Evolutionary conservation across 1,140 invertebrate species (phyloP).

Genomic region (Metopolophium dirhodum): DNA sequence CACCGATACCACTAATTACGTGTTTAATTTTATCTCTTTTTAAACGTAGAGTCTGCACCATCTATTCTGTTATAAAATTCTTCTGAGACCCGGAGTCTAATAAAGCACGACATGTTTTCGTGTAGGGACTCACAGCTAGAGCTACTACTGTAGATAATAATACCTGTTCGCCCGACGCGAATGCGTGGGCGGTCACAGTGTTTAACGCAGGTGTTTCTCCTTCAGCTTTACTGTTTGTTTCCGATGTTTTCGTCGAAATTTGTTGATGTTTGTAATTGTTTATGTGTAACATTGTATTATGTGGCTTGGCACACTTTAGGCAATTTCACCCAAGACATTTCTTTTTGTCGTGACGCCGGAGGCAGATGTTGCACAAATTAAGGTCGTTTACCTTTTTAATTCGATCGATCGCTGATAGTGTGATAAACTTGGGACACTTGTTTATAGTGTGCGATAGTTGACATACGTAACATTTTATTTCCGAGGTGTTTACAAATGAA

Average conservation of each 20-base stretch:
- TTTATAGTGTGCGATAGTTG: too few relatives aligned
- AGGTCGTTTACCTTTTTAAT: too few relatives aligned
- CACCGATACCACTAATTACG: not conserved
- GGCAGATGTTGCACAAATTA: too few relatives aligned
- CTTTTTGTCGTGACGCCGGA: too few relatives aligned
- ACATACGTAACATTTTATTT: too few relatives aligned
- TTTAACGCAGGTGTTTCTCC: not conserved
- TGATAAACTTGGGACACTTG: too few relatives aligned
- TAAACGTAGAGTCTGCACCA: not conserved
- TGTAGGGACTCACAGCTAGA: not conserved
- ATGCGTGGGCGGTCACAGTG: not conserved
- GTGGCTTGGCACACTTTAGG: too few relatives aligned
- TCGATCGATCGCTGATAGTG: too few relatives aligned
- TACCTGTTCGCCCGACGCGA: not conserved
- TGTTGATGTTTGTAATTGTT: constrained; percentile 4
- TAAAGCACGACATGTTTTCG: not conserved
- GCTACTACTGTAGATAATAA: constrained; percentile 10
- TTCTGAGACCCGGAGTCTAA: not conserved
- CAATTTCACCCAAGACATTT: too few relatives aligned
- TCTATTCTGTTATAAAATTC: constrained; percentile 18
- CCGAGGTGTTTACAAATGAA: too few relatives aligned
- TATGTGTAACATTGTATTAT: not conserved
- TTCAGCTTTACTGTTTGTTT: not conserved
- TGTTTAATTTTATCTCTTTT: not conserved
- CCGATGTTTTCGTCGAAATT: not conserved